Evolutionary conservation across 2,113 vertebrate genomes (phyloP), one percentile per base, ranked within the genome.

Genomic region (Psammodynastes pulverulentus): DNA sequence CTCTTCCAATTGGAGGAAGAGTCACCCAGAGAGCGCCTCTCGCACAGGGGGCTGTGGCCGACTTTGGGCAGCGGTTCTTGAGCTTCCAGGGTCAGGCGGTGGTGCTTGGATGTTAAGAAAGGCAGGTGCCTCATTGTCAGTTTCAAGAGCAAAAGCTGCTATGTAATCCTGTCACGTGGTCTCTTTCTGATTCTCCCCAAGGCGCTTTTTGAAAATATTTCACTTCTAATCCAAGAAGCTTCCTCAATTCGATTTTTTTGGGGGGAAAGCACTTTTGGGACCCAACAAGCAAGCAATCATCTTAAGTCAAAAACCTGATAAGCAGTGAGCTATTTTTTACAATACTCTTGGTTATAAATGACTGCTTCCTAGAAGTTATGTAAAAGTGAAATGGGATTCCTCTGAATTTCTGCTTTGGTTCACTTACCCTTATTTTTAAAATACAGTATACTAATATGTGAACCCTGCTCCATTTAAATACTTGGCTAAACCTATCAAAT

Each of bases 381-480:
- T 94, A 84, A 92, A 48, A 93, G 94, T 93, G 93, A 96, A 95
- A 94, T 95, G 91, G 53, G 67, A 84, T 95, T 94, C 85, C 93
- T 90, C 91, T 89, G 23, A 95, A 56, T 94, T 53, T 43, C 93
- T 93, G 88, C 67, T 95, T 93, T 85, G 86, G 51, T 94, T 94
- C 89, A 91, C 94, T 90, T 88, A 91, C 88, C 91, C 88, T 96
- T 95, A 92, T 85, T 94, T 72, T 86, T 51, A 29, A 58, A 29
- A 92, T 90, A 91, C 19, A 94, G 88, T 89, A 54, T 92, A 91
- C 86, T 87, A n/a, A 34, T 34, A 15, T 53, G 62, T 79, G n/a
- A 79, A 15, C 17, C 34, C 15, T 39, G 15, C 8, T 79, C 34
- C n/a, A 39, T 39, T 39, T 72, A 72, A 72, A 19, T 72, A 8